A percentile compares a stretch with the other conserved stretches of the same genome.
Conservation (phyloP, 2,113 vertebrate genomes). For the Mus pahari region DNA sequence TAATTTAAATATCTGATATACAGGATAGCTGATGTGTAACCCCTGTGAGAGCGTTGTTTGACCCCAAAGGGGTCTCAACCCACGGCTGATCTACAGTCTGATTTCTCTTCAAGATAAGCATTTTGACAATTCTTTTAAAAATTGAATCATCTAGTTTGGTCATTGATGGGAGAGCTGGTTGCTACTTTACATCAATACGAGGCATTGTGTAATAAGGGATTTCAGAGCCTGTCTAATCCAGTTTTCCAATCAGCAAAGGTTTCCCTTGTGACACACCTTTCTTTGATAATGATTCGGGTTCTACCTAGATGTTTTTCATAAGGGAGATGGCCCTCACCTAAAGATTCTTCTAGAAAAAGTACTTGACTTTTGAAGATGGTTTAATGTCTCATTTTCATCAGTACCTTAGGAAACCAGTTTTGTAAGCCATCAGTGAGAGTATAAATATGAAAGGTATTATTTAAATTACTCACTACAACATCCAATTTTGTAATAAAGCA, state of each 20-base stretch:
- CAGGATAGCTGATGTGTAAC: not conserved
- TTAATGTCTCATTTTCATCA: not conserved
- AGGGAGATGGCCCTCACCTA: not conserved
- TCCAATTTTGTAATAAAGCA: not conserved
- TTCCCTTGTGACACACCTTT: not conserved
- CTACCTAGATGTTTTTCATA: not conserved
- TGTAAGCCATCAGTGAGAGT: not conserved
- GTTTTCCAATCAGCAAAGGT: not conserved
- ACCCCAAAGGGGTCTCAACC: not conserved
- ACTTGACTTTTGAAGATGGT: constrained; percentile 26
- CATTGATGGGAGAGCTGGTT: not conserved
- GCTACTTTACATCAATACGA: not conserved
- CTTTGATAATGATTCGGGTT: not conserved
- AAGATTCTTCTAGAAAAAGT: constrained; percentile 8
- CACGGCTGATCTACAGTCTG: not conserved
- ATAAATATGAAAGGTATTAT: not conserved
- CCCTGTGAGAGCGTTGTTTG: not conserved
- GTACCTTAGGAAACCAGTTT: not conserved
- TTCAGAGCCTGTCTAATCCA: not conserved
- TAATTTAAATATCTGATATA: not conserved
- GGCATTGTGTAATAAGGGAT: not conserved
- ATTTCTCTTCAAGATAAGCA: not conserved
- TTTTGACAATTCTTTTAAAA: not conserved
- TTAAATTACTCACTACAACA: not conserved
- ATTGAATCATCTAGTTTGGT: not conserved